Evolutionary conservation across 2,797 vertebrate species (phyloP).

Genomic region (Corythornis leucogaster): DNA sequence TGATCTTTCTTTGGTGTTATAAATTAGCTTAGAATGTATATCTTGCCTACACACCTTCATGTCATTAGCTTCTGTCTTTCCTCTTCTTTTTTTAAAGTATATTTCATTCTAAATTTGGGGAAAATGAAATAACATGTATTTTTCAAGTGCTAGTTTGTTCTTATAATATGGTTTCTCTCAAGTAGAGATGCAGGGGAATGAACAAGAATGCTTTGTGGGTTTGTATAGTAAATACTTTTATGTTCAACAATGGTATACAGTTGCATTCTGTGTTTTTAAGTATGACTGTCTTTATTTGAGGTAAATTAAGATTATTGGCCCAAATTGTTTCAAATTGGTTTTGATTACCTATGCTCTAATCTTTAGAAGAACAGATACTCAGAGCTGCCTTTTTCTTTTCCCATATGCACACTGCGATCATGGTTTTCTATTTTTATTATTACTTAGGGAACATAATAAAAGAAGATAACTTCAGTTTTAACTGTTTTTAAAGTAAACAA

Average conservation of each 20-base stretch:
- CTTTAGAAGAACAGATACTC: slow-evolving; percentile 43
- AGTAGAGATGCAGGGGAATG: not conserved
- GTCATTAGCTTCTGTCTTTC: not conserved
- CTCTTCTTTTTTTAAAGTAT: not conserved
- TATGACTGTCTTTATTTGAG: slow-evolving; percentile 61
- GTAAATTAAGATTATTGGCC: slow-evolving; percentile 65
- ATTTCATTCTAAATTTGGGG: not conserved
- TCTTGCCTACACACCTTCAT: slow-evolving; percentile 16
- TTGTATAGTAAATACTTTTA: slow-evolving; percentile 3
- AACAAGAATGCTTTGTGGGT: not conserved
- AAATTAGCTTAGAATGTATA: slow-evolving; percentile 19
- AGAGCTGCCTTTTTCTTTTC: slow-evolving; percentile 43
- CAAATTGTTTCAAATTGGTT: slow-evolving; percentile 67
- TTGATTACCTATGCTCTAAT: slow-evolving; percentile 65
- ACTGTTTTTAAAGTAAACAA: slow-evolving; percentile 70
- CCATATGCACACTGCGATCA: slow-evolving; percentile 21
- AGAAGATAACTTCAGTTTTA: slow-evolving; percentile 62
- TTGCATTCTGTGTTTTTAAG: slow-evolving; percentile 32
- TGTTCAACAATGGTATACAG: slow-evolving; percentile 12
- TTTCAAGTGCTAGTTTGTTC: not conserved
- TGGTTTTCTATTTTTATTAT: slow-evolving; percentile 53
- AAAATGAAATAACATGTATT: not conserved
- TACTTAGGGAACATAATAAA: slow-evolving; percentile 48
- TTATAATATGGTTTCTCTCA: not conserved
- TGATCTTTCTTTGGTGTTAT: slow-evolving; percentile 22